A percentile compares a stretch with the other conserved stretches of the same genome.
phyloP scores from a whole-genome alignment of 2,797 vertebrate genomes.

The Galaxias olidus region DNA sequence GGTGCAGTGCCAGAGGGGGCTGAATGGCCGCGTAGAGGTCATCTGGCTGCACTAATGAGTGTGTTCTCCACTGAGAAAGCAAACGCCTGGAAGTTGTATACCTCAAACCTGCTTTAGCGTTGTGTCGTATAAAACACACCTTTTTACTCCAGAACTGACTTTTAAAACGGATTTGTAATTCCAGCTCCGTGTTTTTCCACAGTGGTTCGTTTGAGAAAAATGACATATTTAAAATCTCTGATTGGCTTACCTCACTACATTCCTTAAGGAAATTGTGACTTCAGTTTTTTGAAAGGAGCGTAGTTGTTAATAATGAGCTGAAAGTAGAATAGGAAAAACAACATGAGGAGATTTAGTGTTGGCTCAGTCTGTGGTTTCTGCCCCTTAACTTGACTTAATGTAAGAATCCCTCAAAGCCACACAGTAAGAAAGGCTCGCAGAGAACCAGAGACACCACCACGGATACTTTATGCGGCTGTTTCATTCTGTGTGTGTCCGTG shows the following conservation, averaged over 20 bases:
- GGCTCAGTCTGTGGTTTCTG: neutral
- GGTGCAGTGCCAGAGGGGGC: neutral
- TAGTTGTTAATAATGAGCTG: neutral
- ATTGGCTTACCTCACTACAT: too few species aligned
- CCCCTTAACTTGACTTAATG: neutral
- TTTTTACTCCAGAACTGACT: too few species aligned
- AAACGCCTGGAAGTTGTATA: too few species aligned
- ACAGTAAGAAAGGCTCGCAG: neutral
- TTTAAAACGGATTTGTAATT: too few species aligned
- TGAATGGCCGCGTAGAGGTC: neutral
- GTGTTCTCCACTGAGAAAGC: too few species aligned
- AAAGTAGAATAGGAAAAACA: neutral
- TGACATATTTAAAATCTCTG: too few species aligned
- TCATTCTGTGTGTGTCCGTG: constrained; percentile 8
- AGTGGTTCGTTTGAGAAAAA: too few species aligned
- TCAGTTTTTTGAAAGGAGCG: neutral
- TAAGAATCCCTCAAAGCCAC: neutral
- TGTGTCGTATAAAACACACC: too few species aligned
- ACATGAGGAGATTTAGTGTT: neutral
- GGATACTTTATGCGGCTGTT: too few species aligned
- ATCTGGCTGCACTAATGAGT: neutral
- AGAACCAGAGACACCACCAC: neutral
- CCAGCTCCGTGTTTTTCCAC: too few species aligned
- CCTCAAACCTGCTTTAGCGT: too few species aligned
- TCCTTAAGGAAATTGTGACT: neutral